Base-by-base conservation (phyloP, 2,888 invertebrate genomes). In the Pristionchus japonicus region DNA sequence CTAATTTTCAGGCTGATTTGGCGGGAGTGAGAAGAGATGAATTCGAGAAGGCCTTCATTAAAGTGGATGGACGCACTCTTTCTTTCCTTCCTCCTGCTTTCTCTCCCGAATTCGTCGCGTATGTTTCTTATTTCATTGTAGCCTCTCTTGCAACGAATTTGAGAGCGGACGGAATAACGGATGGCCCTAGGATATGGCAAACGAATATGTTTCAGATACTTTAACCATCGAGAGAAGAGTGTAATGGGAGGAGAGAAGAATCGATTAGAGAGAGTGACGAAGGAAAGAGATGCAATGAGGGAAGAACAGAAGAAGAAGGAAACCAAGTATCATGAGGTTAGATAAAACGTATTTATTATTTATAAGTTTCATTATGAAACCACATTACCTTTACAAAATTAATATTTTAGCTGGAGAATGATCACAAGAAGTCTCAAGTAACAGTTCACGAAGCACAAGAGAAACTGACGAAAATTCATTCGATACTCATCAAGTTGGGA, bases 151-250 rank as follows among this genome's bases (percentile, higher is more conserved):
- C n/a, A n/a, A n/a, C n/a, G n/a, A n/a, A n/a, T n/a, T n/a, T n/a
- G n/a, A n/a, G n/a, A n/a, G n/a, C n/a, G n/a, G n/a, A n/a, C n/a
- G 27, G 37, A 15, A 49, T 49, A 49, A 17, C 23, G 17, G 23
- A 52, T 40, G 47, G 43, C 43, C 49, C n/a, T n/a, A 57, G 61
- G n/a, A n/a, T n/a, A n/a, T n/a, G n/a, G n/a, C n/a, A n/a, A n/a
- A n/a, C n/a, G n/a, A n/a, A n/a, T n/a, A n/a, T n/a, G 34, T 61
- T 85, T 34, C 89, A 93, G 93, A 43, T 93, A 91, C 87, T 92
- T 91, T 89, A 84, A 90, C 1, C 84, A 92, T 85, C 91, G 93
- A 27, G 92, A 93, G 85, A 57, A 88, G 31, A 86, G 86, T 82
- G 88, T 91, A 3, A 89, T 93, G 64, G 88, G 89, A 1, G 90